Percentiles rank a stretch among this genome's conserved stretches.
Evolutionary conservation across 2,888 invertebrate genomes (phyloP).

Genomic region (Eupithecia subfuscata): DNA sequence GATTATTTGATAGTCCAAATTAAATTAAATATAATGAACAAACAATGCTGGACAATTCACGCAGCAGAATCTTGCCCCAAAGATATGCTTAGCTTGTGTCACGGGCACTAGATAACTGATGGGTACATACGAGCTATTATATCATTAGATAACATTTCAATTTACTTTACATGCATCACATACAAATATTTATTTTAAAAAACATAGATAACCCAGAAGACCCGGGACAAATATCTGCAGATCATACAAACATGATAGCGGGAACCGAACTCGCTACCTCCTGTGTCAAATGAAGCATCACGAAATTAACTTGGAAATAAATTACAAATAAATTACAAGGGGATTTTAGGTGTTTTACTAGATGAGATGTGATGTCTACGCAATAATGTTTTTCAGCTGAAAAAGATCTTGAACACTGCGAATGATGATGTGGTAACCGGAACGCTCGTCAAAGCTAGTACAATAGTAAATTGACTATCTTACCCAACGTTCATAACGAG

Average conservation of each 20-base stretch:
- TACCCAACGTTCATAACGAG: constrained; percentile 17
- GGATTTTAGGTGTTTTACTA: neutral
- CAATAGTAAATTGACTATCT: neutral
- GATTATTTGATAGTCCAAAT: neutral
- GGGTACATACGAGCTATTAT: too few species aligned
- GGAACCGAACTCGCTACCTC: neutral
- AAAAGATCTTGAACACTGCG: neutral
- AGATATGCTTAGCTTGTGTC: too few species aligned
- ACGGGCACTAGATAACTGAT: too few species aligned
- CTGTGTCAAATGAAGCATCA: neutral
- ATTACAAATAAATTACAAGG: too few species aligned
- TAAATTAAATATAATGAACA: neutral
- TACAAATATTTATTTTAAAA: neutral
- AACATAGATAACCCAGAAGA: neutral
- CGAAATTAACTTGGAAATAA: too few species aligned
- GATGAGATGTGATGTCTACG: neutral
- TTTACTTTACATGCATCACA: too few species aligned
- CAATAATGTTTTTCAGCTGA: neutral
- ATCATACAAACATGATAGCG: too few species aligned
- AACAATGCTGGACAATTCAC: too few species aligned
- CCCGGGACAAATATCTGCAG: neutral
- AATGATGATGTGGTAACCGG: neutral
- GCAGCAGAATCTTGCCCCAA: too few species aligned
- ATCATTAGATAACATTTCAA: too few species aligned
- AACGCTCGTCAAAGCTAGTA: neutral